Evolutionary conservation across 1,140 invertebrate genomes (phyloP).

Genomic region (Eciton burchellii): DNA sequence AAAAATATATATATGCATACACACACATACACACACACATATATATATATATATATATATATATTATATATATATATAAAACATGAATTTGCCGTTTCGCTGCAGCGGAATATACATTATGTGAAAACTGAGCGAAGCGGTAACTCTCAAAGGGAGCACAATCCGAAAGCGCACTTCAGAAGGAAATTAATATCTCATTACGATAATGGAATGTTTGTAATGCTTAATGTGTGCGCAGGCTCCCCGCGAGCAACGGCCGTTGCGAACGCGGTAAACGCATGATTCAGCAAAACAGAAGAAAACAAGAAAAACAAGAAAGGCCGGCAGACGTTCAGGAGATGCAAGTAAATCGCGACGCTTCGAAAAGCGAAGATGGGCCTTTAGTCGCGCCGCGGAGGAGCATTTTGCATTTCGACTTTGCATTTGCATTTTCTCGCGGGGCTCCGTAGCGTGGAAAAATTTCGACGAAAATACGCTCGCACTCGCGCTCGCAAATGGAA

Average conservation of each 20-base stretch:
- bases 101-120: conserved; percentile 40
- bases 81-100: conserved; percentile 19
- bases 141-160: conserved; percentile 50
- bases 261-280: conserved; percentile 1
- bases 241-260: conserved; percentile 4
- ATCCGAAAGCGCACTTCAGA: conserved; percentile 38
- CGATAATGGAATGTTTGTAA: conserved; percentile 6
- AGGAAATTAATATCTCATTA: conserved; percentile 62
- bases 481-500: neutral
- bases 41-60: too few relatives aligned
- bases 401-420: too few relatives aligned
- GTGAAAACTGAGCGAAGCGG: conserved; percentile 42
- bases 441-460: too few relatives aligned
- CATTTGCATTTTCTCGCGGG: too few relatives aligned
- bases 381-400: too few relatives aligned
- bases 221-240: neutral
- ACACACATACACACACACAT: too few relatives aligned
- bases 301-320: too few relatives aligned
- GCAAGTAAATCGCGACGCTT: neutral
- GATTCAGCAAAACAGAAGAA: conserved; percentile 10
- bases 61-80: too few relatives aligned
- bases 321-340: too few relatives aligned
- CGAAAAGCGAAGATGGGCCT: neutral
- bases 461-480: too few relatives aligned
- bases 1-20: conserved; percentile 25